Conservation (phyloP, 2,797 vertebrate species). For the Gastrophryne carolinensis region DNA sequence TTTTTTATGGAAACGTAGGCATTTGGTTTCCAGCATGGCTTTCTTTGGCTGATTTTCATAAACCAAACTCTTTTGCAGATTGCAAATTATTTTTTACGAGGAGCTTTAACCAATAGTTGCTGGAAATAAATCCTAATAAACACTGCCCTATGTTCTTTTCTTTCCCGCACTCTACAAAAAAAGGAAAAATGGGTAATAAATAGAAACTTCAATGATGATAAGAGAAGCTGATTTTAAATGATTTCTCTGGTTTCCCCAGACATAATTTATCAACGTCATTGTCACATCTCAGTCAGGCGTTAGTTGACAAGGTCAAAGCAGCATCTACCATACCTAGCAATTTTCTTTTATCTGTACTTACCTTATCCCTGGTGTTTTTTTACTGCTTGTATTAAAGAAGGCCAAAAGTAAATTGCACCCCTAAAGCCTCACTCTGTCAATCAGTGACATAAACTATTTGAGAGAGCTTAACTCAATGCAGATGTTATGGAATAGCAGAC, state of each 20-base stretch:
- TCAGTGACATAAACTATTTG: too few species aligned
- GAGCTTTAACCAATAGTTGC: slow-evolving; percentile 17
- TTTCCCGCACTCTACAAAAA: neutral
- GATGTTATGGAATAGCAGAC: too few species aligned
- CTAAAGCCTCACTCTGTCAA: too few species aligned
- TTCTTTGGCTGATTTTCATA: slow-evolving; percentile 37
- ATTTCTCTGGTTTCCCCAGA: neutral
- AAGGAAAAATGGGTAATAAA: neutral
- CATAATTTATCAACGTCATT: neutral
- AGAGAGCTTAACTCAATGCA: too few species aligned
- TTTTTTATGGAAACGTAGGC: slow-evolving; percentile 31
- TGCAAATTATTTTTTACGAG: neutral
- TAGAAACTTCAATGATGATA: neutral
- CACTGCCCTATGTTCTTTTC: neutral
- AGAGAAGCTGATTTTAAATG: neutral
- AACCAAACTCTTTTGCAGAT: slow-evolving; percentile 10
- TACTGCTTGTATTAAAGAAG: neutral
- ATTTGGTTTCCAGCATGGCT: neutral
- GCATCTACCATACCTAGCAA: neutral
- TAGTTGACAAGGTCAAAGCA: too few species aligned
- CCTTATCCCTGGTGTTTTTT: neutral
- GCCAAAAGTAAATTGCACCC: too few species aligned
- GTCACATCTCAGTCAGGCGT: neutral
- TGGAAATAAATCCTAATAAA: slow-evolving; percentile 42
- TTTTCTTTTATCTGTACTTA: neutral